Percentiles rank a stretch among this genome's conserved stretches.
Evolutionary conservation across 2,113 vertebrate species (phyloP).

Genomic region (Gobius niger): DNA sequence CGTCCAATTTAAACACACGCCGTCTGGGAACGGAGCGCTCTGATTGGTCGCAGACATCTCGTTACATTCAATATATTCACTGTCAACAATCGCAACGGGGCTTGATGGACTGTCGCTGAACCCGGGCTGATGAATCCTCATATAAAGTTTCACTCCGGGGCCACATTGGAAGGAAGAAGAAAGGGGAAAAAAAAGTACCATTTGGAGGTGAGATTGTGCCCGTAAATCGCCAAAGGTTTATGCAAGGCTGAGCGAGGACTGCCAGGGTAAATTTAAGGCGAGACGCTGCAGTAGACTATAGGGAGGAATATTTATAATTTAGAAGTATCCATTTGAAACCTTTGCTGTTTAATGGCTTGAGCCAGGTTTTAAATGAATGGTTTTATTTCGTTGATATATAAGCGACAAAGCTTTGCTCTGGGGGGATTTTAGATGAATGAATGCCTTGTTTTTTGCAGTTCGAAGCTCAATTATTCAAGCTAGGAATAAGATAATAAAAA

Average conservation of each 20-base stretch:
- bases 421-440: too few species aligned
- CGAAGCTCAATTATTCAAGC: too few species aligned
- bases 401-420: too few species aligned
- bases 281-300: background rate
- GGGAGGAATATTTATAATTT: background rate
- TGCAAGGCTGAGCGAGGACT: background rate
- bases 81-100: conserved; percentile 14
- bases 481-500: too few species aligned
- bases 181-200: background rate
- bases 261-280: background rate
- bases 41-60: conserved; percentile 17
- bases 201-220: background rate
- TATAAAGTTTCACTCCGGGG: background rate
- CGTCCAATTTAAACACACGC: conserved; percentile 39
- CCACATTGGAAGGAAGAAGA: background rate
- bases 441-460: too few species aligned
- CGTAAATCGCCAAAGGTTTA: background rate
- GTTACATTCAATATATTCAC: conserved; percentile 34
- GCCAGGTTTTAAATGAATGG: too few species aligned
- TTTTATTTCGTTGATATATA: too few species aligned
- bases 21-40: background rate
- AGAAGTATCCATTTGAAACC: too few species aligned
- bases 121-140: conserved; percentile 15
- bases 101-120: conserved; percentile 20
- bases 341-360: too few species aligned